Percentiles rank a stretch among this genome's conserved stretches.
Conservation (phyloP, 2,113 vertebrate genomes). For the Oostethus manadensis region DNA sequence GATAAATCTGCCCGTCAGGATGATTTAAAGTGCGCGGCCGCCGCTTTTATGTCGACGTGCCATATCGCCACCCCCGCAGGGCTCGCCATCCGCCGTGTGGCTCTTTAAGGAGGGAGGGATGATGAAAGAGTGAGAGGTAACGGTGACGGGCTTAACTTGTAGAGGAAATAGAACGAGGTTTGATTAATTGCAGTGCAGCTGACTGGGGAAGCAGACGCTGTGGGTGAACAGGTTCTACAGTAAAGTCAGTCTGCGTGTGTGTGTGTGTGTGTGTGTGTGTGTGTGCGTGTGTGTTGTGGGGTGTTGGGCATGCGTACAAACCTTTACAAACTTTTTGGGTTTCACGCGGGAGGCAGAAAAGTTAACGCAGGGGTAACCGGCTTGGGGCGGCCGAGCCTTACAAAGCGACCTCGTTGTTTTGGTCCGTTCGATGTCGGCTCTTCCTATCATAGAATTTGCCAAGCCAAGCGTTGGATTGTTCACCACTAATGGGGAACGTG, state of each 20-base stretch:
- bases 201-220: slow-evolving; percentile 54
- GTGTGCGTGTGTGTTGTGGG: neutral
- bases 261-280: neutral
- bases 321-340: no score
- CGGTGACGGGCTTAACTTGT: slow-evolving; percentile 63
- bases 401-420: no score
- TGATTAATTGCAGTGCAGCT: slow-evolving; percentile 70
- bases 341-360: no score
- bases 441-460: no score
- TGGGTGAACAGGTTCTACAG: slow-evolving; percentile 31
- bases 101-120: slow-evolving; percentile 56
- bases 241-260: slow-evolving; percentile 2
- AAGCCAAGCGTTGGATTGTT: no score
- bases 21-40: slow-evolving; percentile 63
- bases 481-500: no score
- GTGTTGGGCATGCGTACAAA: neutral
- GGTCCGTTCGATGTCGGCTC: no score
- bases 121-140: slow-evolving; percentile 70
- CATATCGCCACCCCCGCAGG: slow-evolving; percentile 60
- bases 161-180: slow-evolving; percentile 49
- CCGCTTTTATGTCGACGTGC: slow-evolving; percentile 64
- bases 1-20: slow-evolving; percentile 73
- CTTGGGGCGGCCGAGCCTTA: no score
- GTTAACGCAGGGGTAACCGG: no score
- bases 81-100: slow-evolving; percentile 55